A percentile compares a stretch with the other conserved stretches of the same genome.
Conservation (phyloP, 2,797 vertebrate species). For the Urocyon cinereoargenteus region DNA sequence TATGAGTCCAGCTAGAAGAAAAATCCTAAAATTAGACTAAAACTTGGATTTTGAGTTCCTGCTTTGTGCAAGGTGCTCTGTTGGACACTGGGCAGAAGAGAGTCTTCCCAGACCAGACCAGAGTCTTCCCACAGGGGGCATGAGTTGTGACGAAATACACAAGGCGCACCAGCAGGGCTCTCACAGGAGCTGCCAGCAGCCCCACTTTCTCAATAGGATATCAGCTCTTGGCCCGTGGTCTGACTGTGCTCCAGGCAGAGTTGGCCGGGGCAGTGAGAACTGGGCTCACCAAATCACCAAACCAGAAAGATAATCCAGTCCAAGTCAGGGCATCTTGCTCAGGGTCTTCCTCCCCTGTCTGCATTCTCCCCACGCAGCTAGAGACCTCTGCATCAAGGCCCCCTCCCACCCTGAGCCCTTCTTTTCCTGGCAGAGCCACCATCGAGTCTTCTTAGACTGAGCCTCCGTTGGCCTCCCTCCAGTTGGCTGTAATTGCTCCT, state of each 20-base stretch:
- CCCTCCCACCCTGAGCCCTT: neutral
- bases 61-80: neutral
- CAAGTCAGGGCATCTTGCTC: neutral
- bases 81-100: neutral
- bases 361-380: no score
- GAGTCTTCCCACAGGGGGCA: neutral
- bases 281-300: neutral
- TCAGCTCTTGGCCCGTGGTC: neutral
- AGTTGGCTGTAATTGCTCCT: neutral
- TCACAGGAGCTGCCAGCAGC: no score
- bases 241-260: neutral
- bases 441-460: no score
- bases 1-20: neutral
- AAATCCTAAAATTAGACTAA: neutral
- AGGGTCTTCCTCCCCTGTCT: neutral
- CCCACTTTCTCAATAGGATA: neutral
- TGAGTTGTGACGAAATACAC: neutral
- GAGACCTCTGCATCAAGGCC: neutral
- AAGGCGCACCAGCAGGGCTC: neutral
- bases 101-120: neutral
- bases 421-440: neutral
- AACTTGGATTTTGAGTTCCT: neutral
- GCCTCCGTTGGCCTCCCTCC: neutral
- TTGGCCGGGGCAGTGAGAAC: no score
- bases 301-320: neutral